Evolutionary conservation across 2,113 vertebrate genomes (phyloP).

Genomic region (Turdus rufiventris): DNA sequence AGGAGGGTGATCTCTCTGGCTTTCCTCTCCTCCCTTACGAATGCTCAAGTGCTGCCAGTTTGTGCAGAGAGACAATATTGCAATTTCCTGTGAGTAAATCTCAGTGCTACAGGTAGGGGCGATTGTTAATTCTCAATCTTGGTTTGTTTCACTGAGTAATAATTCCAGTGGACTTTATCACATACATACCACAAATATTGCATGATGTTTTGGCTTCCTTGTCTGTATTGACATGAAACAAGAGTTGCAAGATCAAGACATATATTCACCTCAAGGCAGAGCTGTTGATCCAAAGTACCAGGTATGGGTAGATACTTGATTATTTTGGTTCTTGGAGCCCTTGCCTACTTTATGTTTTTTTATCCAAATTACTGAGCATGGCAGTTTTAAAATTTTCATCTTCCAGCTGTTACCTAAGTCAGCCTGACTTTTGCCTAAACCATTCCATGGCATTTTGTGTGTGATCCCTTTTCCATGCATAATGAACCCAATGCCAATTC

Average conservation of each 20-base stretch:
- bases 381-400: background rate
- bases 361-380: background rate
- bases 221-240: background rate
- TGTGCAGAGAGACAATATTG: background rate
- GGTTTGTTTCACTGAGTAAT: background rate
- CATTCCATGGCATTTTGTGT: background rate
- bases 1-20: background rate
- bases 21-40: background rate
- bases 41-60: background rate
- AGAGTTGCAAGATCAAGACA: background rate
- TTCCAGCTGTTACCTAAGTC: background rate
- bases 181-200: background rate
- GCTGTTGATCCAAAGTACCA: background rate
- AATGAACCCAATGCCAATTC: background rate
- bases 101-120: background rate
- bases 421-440: background rate
- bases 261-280: background rate
- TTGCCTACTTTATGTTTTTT: background rate
- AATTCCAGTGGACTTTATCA: background rate
- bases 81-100: background rate
- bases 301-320: background rate
- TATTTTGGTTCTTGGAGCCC: background rate
- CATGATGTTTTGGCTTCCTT: background rate
- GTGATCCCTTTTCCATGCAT: background rate
- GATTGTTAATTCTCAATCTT: background rate